Evolutionary conservation across 1,140 invertebrate genomes (phyloP), one percentile per base, ranked within the genome.

Genomic region (Drosophila serrata): DNA sequence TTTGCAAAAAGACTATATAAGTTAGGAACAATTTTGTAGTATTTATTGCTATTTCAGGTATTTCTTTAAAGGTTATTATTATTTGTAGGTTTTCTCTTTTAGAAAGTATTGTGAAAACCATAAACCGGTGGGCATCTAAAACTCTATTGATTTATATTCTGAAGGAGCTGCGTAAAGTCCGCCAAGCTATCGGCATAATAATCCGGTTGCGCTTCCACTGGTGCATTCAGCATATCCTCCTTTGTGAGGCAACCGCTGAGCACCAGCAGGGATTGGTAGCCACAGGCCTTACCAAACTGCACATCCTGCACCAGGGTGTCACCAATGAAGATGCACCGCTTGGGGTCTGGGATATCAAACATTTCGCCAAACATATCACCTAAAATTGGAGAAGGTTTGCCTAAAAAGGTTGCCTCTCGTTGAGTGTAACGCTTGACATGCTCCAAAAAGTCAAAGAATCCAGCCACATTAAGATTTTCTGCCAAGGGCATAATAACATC

Each of bases 291-390:
- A 1, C 93, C 95, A 22, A 95, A 94, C 45, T 93, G 93, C n/a
- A 95, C 93, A 62, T 95, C 94, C 78, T 94, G 93, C 9, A 94
- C 91, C 6, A 94, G 94, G 93, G 94, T 94, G 57, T 95, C 95
- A 8, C 95, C 95, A 59, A 95, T 93, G 59, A 95, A 95, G 3
- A 95, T 88, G 31, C 94, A 94, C 67, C 94, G 93, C 51, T 91
- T 86, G 1, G 94, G 93, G 57, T 94, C 82, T 0, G 79, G 86
- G 7, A 95, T 92, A 0, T 93, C 91, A 27, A 93, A 94, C 35
- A 93, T 92, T 9, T 93, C 65, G 7, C 91, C 55, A 4, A 94
- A 62, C 63, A 91, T 93, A n/a, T 93, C 64, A 17, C 93, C 94
- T 6, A 95, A 88, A 19, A 86, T 43, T 53, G 92, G 78, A 6